phyloP scores from a whole-genome alignment of 2,113 vertebrate species.

The Perognathus longimembris region DNA sequence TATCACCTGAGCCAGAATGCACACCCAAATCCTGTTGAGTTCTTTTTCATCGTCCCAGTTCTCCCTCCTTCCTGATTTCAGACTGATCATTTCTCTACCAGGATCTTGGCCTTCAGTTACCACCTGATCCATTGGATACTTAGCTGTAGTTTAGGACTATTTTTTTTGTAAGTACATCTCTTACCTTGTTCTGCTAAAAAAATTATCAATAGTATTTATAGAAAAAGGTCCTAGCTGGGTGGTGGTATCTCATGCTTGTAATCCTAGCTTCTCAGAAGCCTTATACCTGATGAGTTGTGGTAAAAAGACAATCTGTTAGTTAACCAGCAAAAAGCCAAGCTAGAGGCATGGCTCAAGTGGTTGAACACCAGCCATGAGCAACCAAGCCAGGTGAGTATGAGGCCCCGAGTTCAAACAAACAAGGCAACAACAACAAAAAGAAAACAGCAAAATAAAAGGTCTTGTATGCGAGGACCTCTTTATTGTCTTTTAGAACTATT shows the following conservation, averaged over 20 bases:
- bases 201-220: slow-evolving; percentile 14
- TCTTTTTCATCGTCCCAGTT: neutral
- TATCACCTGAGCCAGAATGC: neutral
- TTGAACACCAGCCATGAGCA: no score
- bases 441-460: no score
- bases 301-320: no score
- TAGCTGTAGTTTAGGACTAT: neutral
- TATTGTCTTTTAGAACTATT: neutral
- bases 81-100: neutral
- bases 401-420: no score
- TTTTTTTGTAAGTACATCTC: neutral
- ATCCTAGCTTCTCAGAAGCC: no score
- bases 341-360: no score
- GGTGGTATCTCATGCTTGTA: no score
- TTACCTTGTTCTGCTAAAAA: neutral
- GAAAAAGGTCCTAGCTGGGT: neutral
- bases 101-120: neutral
- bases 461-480: neutral
- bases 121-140: neutral
- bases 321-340: no score
- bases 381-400: no score
- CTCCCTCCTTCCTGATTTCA: neutral
- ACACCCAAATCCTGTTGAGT: neutral
- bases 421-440: no score
- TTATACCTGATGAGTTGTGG: no score